Base-by-base conservation (phyloP, 2,113 vertebrate genomes). In the Cyrtonyx montezumae region DNA sequence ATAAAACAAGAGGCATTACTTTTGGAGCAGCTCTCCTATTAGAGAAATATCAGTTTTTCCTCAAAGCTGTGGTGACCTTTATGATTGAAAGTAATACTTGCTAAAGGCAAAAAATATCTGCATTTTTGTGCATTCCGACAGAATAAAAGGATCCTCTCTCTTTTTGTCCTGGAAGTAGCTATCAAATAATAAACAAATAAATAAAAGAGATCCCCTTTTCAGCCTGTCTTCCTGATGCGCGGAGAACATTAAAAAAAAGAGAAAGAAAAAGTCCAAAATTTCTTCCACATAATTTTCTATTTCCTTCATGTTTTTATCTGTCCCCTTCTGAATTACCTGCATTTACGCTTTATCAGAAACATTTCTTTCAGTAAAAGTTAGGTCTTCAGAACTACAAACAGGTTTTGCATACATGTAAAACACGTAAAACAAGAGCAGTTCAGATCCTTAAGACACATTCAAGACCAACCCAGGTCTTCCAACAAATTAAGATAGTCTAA, bases 361-460 rank as follows among this genome's bases (percentile, higher is more conserved):
- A 71, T 20, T 16, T 62, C 4, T 3, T 49, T 28, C 8, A 61
- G 17, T 51, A 71, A 25, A 75, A 34, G 68, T 36, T 18, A 61
- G 6, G 48, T 49, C 46, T 59, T 87, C 15, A 53, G 20, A 81
- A 45, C 20, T 28, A 53, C 21, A 71, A 51, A 12, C 46, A 62
- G 9, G 13, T 36, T 25, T 46, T 66, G 67, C 21, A 22, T 3
- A 66, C 9, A 46, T 6, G 8, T 22, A 12, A 90, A 16, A 40
- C 3, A 48, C 67, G 80, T 25, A 42, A 21, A 66, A 49, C 16
- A 37, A 36, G 18, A 1, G 4, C 10, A 6, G 36, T 22, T 8
- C 22, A 59, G 18, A 58, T 9, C 22, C 3, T 0, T 3, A 40
- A 20, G 7, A 42, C 4, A 26, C 3, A 65, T 28, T 66, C 37